phyloP scores from a whole-genome alignment of 1,140 invertebrate species.

The Diorhabda elongata region DNA sequence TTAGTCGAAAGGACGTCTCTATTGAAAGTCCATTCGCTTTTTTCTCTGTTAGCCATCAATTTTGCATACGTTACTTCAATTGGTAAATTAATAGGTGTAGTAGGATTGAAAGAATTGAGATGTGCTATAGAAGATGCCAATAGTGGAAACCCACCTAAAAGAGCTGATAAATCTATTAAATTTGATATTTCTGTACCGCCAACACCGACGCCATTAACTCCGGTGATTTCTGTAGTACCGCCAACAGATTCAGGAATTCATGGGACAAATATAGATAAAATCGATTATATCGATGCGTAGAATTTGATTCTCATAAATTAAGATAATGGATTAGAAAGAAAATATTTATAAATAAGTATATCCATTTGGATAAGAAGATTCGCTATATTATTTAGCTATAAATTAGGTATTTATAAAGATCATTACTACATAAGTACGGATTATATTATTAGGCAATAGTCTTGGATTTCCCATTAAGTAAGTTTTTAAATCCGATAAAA shows the following conservation, averaged over 20 bases:
- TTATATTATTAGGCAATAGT: too few species aligned
- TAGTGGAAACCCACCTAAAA: conserved; percentile 32
- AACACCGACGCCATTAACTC: not conserved
- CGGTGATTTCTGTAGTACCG: not conserved
- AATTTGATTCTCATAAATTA: not conserved
- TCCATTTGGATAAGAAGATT: too few species aligned
- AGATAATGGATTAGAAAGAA: too few species aligned
- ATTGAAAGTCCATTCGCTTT: conserved; percentile 90
- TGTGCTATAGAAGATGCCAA: conserved; percentile 85
- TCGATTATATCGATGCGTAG: not conserved
- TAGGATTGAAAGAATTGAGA: conserved; percentile 89
- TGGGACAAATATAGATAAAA: not conserved
- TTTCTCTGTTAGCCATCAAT: conserved; percentile 93
- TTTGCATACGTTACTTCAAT: conserved; percentile 96
- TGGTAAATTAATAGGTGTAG: conserved; percentile 90
- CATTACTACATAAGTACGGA: too few species aligned
- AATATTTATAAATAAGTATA: too few species aligned
- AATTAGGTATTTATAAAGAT: too few species aligned
- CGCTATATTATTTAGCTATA: too few species aligned
- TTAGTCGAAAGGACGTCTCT: conserved; percentile 92
- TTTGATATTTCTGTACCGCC: not conserved
- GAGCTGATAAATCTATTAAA: not conserved
- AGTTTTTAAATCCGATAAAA: too few species aligned
- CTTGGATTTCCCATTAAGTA: too few species aligned
- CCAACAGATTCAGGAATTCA: not conserved